Evolutionary conservation across 2,113 vertebrate genomes (phyloP).

Genomic region (Ctenodactylus gundi): DNA sequence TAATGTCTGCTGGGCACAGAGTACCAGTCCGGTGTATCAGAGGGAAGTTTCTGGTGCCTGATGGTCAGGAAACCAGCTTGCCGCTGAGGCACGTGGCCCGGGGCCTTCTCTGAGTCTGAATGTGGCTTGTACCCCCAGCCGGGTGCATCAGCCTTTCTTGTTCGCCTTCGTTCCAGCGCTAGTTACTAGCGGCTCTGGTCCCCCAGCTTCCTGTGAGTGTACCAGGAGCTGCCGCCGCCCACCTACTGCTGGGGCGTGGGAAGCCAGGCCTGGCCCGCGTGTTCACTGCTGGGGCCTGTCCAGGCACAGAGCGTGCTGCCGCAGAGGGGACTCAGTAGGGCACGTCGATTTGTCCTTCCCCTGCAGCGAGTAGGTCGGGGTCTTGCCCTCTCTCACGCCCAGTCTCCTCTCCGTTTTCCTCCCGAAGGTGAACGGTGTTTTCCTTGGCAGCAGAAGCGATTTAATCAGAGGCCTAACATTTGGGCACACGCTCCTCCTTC

Average conservation of each 20-base stretch:
- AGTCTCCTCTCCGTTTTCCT: background rate
- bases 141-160: background rate
- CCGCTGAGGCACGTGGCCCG: background rate
- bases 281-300: background rate
- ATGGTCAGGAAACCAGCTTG: background rate
- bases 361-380: background rate
- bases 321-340: too few relatives aligned
- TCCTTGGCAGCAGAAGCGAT: background rate
- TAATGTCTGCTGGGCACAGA: background rate
- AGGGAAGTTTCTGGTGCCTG: background rate
- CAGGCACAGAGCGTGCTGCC: background rate
- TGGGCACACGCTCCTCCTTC: fast-evolving
- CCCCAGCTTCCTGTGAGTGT: background rate
- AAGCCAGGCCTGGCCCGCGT: background rate
- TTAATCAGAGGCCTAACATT: background rate
- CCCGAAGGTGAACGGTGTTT: background rate
- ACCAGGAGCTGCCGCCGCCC: background rate
- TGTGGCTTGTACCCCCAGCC: background rate
- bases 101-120: fast-evolving
- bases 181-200: too few relatives aligned
- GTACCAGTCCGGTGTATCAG: background rate
- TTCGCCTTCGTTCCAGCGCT: background rate
- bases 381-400: background rate
- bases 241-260: background rate
- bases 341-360: background rate